phyloP scores from a whole-genome alignment of 2,797 vertebrate genomes.

The Euphonia xanthogaster region DNA sequence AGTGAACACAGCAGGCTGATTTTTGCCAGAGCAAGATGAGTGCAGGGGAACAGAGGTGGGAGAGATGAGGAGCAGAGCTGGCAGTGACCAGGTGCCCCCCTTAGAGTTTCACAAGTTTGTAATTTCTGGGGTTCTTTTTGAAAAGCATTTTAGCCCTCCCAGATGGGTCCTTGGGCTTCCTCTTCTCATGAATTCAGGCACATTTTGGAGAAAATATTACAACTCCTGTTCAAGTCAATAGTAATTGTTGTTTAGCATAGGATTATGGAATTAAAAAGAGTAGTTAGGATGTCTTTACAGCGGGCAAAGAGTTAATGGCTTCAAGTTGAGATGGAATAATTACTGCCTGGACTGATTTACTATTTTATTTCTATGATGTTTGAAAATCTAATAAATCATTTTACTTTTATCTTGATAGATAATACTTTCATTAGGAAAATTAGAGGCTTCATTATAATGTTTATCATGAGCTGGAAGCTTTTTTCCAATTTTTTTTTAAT shows the following conservation, averaged over 20 bases:
- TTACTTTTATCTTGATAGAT: constrained; percentile 69
- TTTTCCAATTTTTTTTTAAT: not conserved
- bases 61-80: constrained; percentile 78
- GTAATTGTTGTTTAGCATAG: constrained; percentile 82
- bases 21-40: not conserved
- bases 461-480: constrained; percentile 35
- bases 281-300: constrained; percentile 66
- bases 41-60: not conserved
- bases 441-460: constrained; percentile 49
- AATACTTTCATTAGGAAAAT: constrained; percentile 72
- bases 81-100: constrained; percentile 71
- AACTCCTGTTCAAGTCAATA: constrained; percentile 87
- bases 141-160: constrained; percentile 66
- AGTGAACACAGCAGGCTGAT: not conserved
- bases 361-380: constrained; percentile 65
- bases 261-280: constrained; percentile 66
- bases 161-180: constrained; percentile 72
- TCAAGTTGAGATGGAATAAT: constrained; percentile 49
- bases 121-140: constrained; percentile 35
- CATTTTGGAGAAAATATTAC: constrained; percentile 84
- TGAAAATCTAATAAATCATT: constrained; percentile 71
- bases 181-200: constrained; percentile 67
- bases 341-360: constrained; percentile 53
- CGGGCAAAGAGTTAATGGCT: constrained; percentile 72
- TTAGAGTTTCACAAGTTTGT: not conserved